Percentiles rank a stretch among this genome's conserved stretches.
phyloP scores from a whole-genome alignment of 2,113 vertebrate genomes.

The Elgaria multicarinata region DNA sequence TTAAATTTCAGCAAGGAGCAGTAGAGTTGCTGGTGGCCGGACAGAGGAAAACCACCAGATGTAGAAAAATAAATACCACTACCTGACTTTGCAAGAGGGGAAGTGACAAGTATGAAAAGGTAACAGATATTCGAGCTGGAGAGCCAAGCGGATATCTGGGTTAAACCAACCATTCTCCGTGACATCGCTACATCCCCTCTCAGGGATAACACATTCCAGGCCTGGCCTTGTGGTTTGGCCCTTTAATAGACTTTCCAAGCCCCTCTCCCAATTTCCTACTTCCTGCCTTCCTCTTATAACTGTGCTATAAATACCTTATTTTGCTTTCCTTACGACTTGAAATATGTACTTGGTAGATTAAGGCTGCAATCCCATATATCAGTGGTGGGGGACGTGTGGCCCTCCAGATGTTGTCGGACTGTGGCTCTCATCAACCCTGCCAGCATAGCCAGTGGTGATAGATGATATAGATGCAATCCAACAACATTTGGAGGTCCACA shows the following conservation, averaged over 20 bases:
- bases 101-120: slow-evolving; percentile 23
- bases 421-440: no score
- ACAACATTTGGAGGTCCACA: no score
- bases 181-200: not conserved
- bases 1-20: slow-evolving; percentile 45
- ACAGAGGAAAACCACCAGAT: slow-evolving; percentile 47
- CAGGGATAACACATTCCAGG: slow-evolving; percentile 42
- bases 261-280: slow-evolving; percentile 64
- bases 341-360: slow-evolving; percentile 42
- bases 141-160: slow-evolving; percentile 21
- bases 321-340: slow-evolving; percentile 39
- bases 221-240: slow-evolving; percentile 45
- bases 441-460: no score
- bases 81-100: slow-evolving; percentile 55
- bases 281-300: slow-evolving; percentile 73
- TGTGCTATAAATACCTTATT: slow-evolving; percentile 70
- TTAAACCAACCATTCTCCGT: slow-evolving; percentile 50
- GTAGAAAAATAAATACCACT: slow-evolving; percentile 40
- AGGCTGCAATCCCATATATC: not conserved
- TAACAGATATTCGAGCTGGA: slow-evolving; percentile 31
- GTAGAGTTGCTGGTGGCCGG: slow-evolving; percentile 32
- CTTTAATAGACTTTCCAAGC: slow-evolving; percentile 52
- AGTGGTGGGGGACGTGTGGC: no score
- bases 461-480: no score
- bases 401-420: no score